phyloP scores from a whole-genome alignment of 2,113 vertebrate species.

The Lophius piscatorius region DNA sequence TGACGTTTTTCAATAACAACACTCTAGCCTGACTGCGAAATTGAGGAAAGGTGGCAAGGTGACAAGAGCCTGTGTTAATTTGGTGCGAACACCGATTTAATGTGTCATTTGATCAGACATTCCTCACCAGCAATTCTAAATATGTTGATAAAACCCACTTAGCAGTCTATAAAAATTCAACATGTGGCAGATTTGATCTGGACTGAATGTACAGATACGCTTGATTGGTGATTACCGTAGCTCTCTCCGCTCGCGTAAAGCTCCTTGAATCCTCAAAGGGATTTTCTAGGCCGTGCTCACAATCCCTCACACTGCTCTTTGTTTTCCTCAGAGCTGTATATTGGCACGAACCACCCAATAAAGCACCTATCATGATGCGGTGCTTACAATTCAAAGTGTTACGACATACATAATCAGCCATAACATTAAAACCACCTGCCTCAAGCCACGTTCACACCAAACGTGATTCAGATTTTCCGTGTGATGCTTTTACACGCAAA shows the following conservation, averaged over 20 bases:
- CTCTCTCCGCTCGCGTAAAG: too few species aligned
- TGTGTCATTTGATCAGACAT: constrained; percentile 13
- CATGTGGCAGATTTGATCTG: constrained; percentile 19
- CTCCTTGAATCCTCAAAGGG: too few species aligned
- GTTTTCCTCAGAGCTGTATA: too few species aligned
- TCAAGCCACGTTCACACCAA: too few species aligned
- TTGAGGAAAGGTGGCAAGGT: constrained; percentile 40
- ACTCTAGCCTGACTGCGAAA: constrained; percentile 33
- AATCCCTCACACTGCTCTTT: constrained; percentile 3
- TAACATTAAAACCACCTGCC: too few species aligned
- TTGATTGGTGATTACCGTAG: constrained; percentile 28
- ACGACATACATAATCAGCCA: too few species aligned
- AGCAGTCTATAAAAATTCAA: constrained; percentile 18
- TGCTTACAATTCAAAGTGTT: too few species aligned
- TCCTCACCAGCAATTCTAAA: constrained; percentile 18
- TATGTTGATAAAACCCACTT: constrained; percentile 18
- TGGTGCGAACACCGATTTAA: constrained; percentile 31
- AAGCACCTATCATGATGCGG: too few species aligned
- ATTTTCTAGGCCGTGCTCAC: too few species aligned
- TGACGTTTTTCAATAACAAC: constrained; percentile 30
- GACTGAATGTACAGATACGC: constrained; percentile 17
- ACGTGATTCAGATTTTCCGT: too few species aligned
- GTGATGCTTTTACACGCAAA: too few species aligned
- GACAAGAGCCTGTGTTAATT: constrained; percentile 41
- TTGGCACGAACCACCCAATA: too few species aligned